Conservation (phyloP, 2,113 vertebrate genomes). For the Eublepharis macularius region DNA sequence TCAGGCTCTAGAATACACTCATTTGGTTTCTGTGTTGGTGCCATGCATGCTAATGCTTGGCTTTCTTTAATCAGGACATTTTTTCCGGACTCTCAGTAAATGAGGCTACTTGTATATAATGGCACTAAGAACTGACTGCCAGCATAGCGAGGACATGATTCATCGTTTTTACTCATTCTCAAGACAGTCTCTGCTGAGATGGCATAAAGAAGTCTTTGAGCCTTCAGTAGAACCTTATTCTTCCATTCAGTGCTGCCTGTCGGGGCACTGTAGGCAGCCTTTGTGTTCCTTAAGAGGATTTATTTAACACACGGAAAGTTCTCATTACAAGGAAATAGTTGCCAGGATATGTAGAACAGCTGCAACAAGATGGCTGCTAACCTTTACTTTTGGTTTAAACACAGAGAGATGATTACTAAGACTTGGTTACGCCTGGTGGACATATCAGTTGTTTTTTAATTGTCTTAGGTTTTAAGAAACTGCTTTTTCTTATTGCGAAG, state of each 20-base stretch:
- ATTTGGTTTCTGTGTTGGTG: slow-evolving; percentile 52
- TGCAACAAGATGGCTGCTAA: slow-evolving; percentile 33
- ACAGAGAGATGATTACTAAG: slow-evolving; percentile 26
- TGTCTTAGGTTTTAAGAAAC: slow-evolving; percentile 1
- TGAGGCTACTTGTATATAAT: slow-evolving; percentile 69
- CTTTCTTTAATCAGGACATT: slow-evolving; percentile 51
- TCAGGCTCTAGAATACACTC: slow-evolving; percentile 28
- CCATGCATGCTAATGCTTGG: slow-evolving; percentile 69
- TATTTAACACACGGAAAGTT: slow-evolving; percentile 68
- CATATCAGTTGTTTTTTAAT: neutral
- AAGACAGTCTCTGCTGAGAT: slow-evolving; percentile 61
- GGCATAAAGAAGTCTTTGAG: slow-evolving; percentile 75
- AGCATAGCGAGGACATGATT: slow-evolving; percentile 72
- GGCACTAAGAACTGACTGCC: slow-evolving; percentile 69
- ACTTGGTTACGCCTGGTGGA: slow-evolving; percentile 10
- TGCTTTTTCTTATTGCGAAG: neutral
- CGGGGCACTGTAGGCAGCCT: slow-evolving; percentile 64
- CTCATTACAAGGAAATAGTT: slow-evolving; percentile 67
- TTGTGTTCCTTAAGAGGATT: slow-evolving; percentile 71
- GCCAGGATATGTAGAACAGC: slow-evolving; percentile 67
- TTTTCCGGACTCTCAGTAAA: slow-evolving; percentile 68
- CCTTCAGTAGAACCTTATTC: slow-evolving; percentile 59
- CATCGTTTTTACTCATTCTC: slow-evolving; percentile 70
- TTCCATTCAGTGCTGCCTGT: slow-evolving; percentile 67
- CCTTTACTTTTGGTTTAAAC: neutral